Evolutionary conservation across 2,888 invertebrate species (phyloP).

Genomic region (Gonocerus acuteangulatus): DNA sequence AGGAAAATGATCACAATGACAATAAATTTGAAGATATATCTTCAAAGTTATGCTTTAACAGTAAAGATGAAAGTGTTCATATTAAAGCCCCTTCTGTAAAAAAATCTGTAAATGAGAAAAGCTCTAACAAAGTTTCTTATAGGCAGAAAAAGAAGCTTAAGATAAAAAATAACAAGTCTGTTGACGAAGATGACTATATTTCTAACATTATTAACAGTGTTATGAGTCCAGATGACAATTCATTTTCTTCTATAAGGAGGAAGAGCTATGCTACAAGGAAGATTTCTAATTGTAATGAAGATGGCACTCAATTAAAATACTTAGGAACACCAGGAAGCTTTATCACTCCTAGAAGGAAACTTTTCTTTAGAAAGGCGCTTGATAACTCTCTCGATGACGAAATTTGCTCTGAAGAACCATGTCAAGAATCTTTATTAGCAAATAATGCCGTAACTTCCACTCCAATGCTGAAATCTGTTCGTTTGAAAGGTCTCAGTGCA

Average conservation of each 20-base stretch:
- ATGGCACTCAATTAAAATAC: too few species aligned
- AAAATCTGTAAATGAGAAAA: background rate
- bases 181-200: background rate
- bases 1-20: background rate
- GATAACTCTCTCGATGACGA: slow-evolving; percentile 16
- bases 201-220: background rate
- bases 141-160: background rate
- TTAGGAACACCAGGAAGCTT: background rate
- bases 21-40: too few species aligned
- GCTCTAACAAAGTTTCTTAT: background rate
- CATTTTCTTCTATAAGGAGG: background rate
- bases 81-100: background rate
- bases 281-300: background rate
- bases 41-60: too few species aligned
- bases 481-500: background rate
- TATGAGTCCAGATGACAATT: background rate
- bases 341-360: slow-evolving; percentile 4
- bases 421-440: background rate
- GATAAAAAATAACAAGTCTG: background rate
- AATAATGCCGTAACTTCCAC: background rate
- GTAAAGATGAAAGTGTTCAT: too few species aligned
- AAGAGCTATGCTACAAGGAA: background rate
- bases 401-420: background rate
- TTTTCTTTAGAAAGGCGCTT: slow-evolving; percentile 5
- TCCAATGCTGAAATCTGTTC: background rate